Evolutionary conservation across 2,888 invertebrate genomes (phyloP).

Genomic region (Heliconius cydno): DNA sequence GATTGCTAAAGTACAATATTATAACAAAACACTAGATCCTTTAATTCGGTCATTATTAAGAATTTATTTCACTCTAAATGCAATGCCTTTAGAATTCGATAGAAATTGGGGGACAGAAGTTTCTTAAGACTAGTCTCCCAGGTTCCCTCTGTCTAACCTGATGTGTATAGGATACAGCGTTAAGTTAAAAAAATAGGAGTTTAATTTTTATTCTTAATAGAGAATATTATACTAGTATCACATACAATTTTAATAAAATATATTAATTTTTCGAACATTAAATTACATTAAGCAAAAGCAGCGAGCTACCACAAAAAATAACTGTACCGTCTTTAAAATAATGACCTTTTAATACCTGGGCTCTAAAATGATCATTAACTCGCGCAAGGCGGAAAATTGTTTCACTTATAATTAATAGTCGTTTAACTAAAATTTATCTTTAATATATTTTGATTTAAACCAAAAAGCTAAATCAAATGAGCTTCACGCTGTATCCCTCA

Average conservation of each 20-base stretch:
- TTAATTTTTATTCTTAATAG: too few relatives aligned
- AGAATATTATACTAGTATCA: background rate
- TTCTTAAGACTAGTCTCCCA: too few relatives aligned
- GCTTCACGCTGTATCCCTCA: background rate
- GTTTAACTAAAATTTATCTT: conserved; percentile 42
- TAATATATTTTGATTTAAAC: background rate
- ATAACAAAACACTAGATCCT: too few relatives aligned
- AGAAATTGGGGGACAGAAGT: too few relatives aligned
- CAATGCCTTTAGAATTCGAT: too few relatives aligned
- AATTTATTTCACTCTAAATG: too few relatives aligned
- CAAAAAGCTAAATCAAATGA: background rate
- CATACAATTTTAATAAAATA: background rate
- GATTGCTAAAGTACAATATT: too few relatives aligned
- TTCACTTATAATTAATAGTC: conserved; percentile 46
- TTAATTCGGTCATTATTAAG: too few relatives aligned
- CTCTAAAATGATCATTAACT: conserved; percentile 46
- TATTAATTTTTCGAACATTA: background rate
- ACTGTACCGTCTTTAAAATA: conserved; percentile 31
- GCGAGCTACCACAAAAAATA: conserved; percentile 1
- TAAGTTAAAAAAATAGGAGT: too few relatives aligned
- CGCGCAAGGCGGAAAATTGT: conserved; percentile 46
- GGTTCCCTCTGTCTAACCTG: too few relatives aligned
- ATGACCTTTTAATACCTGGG: conserved; percentile 31
- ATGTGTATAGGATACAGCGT: too few relatives aligned
- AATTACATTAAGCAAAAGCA: background rate